phyloP scores from a whole-genome alignment of 2,797 vertebrate species.

The Argya squamiceps region DNA sequence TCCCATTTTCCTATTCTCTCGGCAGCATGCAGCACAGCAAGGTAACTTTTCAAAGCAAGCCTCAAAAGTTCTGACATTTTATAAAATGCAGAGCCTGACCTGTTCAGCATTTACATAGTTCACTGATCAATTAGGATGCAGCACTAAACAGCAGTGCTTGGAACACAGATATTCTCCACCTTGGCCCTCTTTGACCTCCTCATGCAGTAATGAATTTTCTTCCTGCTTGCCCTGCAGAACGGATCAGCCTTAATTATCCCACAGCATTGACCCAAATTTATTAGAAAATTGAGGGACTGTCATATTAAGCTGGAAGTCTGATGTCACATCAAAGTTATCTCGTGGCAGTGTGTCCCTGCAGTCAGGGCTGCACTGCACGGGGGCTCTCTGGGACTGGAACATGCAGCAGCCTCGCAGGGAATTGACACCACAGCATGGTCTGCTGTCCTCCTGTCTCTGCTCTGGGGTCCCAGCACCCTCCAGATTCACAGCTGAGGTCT shows the following conservation, averaged over 20 bases:
- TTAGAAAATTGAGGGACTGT: slow-evolving; percentile 48
- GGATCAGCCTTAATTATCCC: slow-evolving; percentile 31
- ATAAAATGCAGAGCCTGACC: slow-evolving; percentile 46
- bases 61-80: slow-evolving; percentile 31
- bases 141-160: slow-evolving; percentile 16
- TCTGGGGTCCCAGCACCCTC: neutral
- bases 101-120: slow-evolving; percentile 31
- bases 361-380: neutral
- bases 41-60: slow-evolving; percentile 30
- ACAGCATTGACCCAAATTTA: slow-evolving; percentile 39
- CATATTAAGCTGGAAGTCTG: neutral
- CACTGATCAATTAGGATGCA: slow-evolving; percentile 50
- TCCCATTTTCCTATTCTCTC: neutral
- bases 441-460: neutral
- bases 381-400: rapidly evolving
- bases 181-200: slow-evolving; percentile 21
- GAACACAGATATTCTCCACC: neutral
- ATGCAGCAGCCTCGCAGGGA: rapidly evolving
- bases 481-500: neutral
- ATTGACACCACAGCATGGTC: rapidly evolving
- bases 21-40: slow-evolving; percentile 24
- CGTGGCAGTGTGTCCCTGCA: neutral
- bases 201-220: slow-evolving; percentile 5
- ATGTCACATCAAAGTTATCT: neutral
- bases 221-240: slow-evolving; percentile 19